A percentile compares a stretch with the other conserved stretches of the same genome.
These are phyloP conservation scores for Hepsetus odoe DNA, from an alignment of 2,113 vertebrate genomes.

Conservation along the genomic window DNA sequence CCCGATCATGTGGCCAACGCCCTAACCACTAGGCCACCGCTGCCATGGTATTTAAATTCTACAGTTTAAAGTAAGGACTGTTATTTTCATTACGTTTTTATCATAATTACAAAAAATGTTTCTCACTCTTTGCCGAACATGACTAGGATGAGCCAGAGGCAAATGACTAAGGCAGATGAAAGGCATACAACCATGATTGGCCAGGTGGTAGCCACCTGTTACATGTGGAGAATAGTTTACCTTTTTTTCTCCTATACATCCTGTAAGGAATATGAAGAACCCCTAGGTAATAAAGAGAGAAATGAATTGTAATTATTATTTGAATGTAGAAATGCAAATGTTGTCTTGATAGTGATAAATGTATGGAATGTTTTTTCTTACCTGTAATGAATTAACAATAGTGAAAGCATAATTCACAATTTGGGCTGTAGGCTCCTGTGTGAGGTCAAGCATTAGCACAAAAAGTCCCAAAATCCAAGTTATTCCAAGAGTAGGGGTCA, in stretches of 20 bases:
- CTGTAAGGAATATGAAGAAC: constrained; percentile 75
- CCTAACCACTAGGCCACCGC: too few relatives aligned
- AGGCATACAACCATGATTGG: too few relatives aligned
- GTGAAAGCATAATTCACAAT: constrained; percentile 69
- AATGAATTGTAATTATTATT: background rate
- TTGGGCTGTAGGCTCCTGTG: accelerated
- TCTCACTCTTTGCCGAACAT: too few relatives aligned
- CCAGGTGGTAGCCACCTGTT: too few relatives aligned
- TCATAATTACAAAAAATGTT: too few relatives aligned
- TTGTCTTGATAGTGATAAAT: background rate
- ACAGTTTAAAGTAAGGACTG: too few relatives aligned
- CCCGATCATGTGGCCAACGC: too few relatives aligned
- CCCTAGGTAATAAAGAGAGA: constrained; percentile 63
- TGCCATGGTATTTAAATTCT: too few relatives aligned
- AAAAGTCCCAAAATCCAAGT: constrained; percentile 76
- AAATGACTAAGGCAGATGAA: too few relatives aligned
- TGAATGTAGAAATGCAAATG: background rate
- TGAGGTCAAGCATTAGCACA: constrained; percentile 57
- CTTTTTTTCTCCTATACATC: constrained; percentile 70
- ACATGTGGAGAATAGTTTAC: constrained; percentile 65
- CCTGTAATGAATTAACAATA: constrained; percentile 75
- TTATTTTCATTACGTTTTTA: too few relatives aligned
- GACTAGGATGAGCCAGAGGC: too few relatives aligned
- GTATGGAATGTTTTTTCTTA: constrained; percentile 40
- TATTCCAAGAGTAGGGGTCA: constrained; percentile 76